Evolutionary conservation across 2,888 invertebrate genomes (phyloP), one percentile per base, ranked within the genome.

Genomic region (Cryptus armator): DNA sequence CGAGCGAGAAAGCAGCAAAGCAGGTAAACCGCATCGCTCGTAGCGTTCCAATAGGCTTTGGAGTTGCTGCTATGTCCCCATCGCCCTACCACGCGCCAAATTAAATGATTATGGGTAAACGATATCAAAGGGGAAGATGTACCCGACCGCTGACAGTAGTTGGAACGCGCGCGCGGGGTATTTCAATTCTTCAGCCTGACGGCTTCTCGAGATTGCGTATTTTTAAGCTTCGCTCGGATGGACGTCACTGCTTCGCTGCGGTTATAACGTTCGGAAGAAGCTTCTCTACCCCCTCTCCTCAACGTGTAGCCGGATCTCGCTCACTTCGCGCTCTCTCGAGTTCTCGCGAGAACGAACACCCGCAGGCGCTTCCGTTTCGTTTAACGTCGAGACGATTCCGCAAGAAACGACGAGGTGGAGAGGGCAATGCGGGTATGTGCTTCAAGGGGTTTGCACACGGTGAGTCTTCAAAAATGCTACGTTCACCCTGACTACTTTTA

Each of bases 131-230:
- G 90, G 91, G 90, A 90, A 72, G 84, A 85, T 75, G 84, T 14
- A 16, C 51, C 62, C 64, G 32, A 19, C 19, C 44, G 56, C 43
- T 62, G 51, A 66, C 56, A 59, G 67, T 59, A 68, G 84, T 70
- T 83, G 81, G 80, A 70, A 77, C 64, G 64, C n/a, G 48, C 62
- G 67, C 79, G 53, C 56, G 90, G 90, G 91, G 92, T 92, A 93
- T 94, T 93, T 93, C 93, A 94, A 94, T 94, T 94, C 93, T 94
- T 94, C 93, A 93, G 93, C 93, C 91, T 93, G 93, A 94, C 93
- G 90, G 91, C 90, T 89, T 91, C 90, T 91, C 93, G 88, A 94
- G 93, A 94, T 94, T 94, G 93, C 93, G 93, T 93, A 93, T 93
- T 93, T 94, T 94, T 94, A 93, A 93, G 93, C 92, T 91, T 84